Percentiles rank a stretch among this genome's conserved stretches.
Evolutionary conservation across 2,797 vertebrate species (phyloP).

Genomic region (Lycodopsis pacificus): DNA sequence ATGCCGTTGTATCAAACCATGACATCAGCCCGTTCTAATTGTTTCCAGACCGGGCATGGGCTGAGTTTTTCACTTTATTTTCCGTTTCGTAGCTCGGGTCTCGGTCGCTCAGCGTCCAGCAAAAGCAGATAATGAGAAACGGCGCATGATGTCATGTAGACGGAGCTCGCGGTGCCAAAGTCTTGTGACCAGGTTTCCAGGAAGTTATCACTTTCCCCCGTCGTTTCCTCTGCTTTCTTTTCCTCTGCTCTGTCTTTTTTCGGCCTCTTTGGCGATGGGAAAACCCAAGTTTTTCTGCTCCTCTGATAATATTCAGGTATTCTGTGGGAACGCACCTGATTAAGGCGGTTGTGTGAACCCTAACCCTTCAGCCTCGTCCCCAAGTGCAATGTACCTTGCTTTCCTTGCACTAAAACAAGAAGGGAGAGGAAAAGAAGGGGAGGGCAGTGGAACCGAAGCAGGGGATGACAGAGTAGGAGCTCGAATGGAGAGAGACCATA

Average conservation of each 20-base stretch:
- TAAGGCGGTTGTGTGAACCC: constrained; percentile 43
- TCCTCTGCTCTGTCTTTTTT: constrained; percentile 48
- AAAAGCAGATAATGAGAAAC: constrained; percentile 71
- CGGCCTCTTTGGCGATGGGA: constrained; percentile 23
- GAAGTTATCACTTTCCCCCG: constrained; percentile 56
- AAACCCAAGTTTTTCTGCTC: constrained; percentile 13
- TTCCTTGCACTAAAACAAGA: constrained; percentile 33
- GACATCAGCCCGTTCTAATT: constrained; percentile 83
- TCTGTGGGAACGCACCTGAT: constrained; percentile 59
- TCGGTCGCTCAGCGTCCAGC: constrained; percentile 58
- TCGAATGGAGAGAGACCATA: constrained; percentile 71
- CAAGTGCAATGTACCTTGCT: constrained; percentile 38
- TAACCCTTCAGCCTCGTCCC: constrained; percentile 46
- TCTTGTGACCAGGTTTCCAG: constrained; percentile 71
- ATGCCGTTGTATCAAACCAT: constrained; percentile 79
- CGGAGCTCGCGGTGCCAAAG: constrained; percentile 32
- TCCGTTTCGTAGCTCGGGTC: constrained; percentile 64
- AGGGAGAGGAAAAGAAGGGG: constrained; percentile 32
- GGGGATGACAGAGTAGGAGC: constrained; percentile 50
- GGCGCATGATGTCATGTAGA: constrained; percentile 77
- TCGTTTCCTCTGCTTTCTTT: constrained; percentile 42
- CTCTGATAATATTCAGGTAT: constrained; percentile 33
- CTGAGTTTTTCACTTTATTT: constrained; percentile 68
- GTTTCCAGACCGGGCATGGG: constrained; percentile 78
- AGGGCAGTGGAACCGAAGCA: constrained; percentile 20